A percentile compares a stretch with the other conserved stretches of the same genome.
phyloP scores from a whole-genome alignment of 37 sponge, comb jelly and placozoan species.

The Agelas oroides region DNA sequence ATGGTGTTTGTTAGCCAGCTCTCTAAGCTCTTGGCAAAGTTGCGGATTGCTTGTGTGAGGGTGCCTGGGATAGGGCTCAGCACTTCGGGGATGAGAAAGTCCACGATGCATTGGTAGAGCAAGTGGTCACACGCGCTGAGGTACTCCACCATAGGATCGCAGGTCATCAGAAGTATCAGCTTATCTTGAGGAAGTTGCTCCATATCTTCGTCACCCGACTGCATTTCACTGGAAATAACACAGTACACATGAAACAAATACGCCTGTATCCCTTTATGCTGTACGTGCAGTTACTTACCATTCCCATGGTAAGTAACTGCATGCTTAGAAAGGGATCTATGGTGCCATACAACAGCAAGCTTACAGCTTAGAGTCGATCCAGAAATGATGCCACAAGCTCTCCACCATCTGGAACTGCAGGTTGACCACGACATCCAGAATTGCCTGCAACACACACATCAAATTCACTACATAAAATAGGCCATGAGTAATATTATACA shows the following conservation, averaged over 20 bases:
- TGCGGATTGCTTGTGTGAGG: slow-evolving; percentile 95
- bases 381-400: slow-evolving; percentile 92
- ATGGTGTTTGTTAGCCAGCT: slow-evolving; percentile 74
- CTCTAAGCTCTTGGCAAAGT: slow-evolving; percentile 98
- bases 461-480: neutral
- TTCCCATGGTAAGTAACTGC: too few relatives aligned
- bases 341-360: too few relatives aligned
- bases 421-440: slow-evolving; percentile 89
- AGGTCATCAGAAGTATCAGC: slow-evolving; percentile 69
- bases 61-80: slow-evolving; percentile 95
- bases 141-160: slow-evolving; percentile 71
- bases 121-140: slow-evolving; percentile 88
- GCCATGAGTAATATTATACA: too few relatives aligned
- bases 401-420: slow-evolving; percentile 96
- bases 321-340: too few relatives aligned
- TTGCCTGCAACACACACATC: slow-evolving; percentile 71
- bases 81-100: slow-evolving; percentile 92
- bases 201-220: slow-evolving; percentile 46
- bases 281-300: too few relatives aligned
- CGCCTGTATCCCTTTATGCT: too few relatives aligned
- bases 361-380: slow-evolving; percentile 51
- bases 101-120: slow-evolving; percentile 95
- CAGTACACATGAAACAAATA: too few relatives aligned
- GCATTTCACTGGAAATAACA: too few relatives aligned
- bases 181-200: slow-evolving; percentile 71